Conservation (phyloP, 2,888 invertebrate species). For the Pristionchus arcanus region DNA sequence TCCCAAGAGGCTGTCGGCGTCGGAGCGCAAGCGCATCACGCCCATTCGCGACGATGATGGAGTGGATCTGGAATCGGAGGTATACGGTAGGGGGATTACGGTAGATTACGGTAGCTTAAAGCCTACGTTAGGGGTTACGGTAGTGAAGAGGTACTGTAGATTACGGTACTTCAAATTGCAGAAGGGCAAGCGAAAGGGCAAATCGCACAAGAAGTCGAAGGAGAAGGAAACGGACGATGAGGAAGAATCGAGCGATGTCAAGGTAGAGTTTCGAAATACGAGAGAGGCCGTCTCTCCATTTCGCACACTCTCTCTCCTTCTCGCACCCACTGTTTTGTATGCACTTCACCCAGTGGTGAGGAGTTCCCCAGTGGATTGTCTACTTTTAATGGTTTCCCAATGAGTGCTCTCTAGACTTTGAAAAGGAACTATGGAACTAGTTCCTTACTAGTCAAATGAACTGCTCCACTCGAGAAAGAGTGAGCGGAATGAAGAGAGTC, state of each 20-base stretch:
- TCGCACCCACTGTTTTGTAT: too few relatives aligned
- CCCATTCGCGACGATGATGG: constrained; percentile 12
- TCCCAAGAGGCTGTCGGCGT: not conserved
- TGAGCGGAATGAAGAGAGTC: too few relatives aligned
- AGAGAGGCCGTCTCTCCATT: not conserved
- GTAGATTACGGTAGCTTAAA: not conserved
- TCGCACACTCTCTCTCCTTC: not conserved
- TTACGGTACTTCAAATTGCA: not conserved
- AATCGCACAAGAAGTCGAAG: not conserved
- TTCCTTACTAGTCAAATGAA: too few relatives aligned
- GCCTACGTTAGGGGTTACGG: not conserved
- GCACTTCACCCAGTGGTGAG: too few relatives aligned
- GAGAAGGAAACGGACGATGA: constrained; percentile 7
- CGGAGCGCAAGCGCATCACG: not conserved
- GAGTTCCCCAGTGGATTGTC: too few relatives aligned
- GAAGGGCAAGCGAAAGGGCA: not conserved
- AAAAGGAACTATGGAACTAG: too few relatives aligned
- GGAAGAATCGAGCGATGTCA: not conserved
- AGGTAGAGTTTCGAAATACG: not conserved
- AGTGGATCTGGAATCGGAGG: not conserved
- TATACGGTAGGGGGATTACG: not conserved
- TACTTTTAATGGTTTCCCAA: too few relatives aligned
- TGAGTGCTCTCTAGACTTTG: too few relatives aligned
- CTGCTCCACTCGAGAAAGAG: too few relatives aligned
- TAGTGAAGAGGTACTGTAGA: not conserved